These are phyloP conservation scores for Periophthalmus modestus DNA, from an alignment of 2,113 vertebrate genomes.

Conservation along the genomic window DNA sequence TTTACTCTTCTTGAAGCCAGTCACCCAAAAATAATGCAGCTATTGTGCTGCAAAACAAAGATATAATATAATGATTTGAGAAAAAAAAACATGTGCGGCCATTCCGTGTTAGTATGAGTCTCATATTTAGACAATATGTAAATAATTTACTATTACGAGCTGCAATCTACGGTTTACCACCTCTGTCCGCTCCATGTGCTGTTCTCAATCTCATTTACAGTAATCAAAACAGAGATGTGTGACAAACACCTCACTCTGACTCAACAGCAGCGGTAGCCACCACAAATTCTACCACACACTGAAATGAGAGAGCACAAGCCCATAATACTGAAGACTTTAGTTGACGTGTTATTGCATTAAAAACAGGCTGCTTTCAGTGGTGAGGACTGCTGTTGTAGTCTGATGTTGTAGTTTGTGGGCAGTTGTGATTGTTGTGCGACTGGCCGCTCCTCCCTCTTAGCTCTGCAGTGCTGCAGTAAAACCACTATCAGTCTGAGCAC, in stretches of 20 bases:
- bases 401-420: conserved; percentile 32
- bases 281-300: conserved; percentile 17
- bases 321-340: background rate
- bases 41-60: background rate
- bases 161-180: conserved; percentile 6
- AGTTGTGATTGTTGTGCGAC: conserved; percentile 52
- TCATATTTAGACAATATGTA: conserved; percentile 3
- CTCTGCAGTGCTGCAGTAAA: conserved; percentile 74
- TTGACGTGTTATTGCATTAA: conserved; percentile 8
- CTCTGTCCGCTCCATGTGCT: conserved; percentile 9
- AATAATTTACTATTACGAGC: conserved; percentile 11
- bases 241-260: conserved; percentile 38
- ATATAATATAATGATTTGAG: background rate
- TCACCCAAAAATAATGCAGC: conserved; percentile 8
- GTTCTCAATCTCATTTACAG: conserved; percentile 10
- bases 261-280: conserved; percentile 41
- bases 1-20: conserved; percentile 4
- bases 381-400: conserved; percentile 18
- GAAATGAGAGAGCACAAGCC: background rate
- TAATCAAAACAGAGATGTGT: conserved; percentile 27
- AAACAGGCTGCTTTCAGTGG: conserved; percentile 10
- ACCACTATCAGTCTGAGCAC: conserved; percentile 69
- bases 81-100: background rate
- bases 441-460: conserved; percentile 41
- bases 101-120: background rate